Conservation (phyloP, 2,113 vertebrate species). For the Pelusios castaneus region DNA sequence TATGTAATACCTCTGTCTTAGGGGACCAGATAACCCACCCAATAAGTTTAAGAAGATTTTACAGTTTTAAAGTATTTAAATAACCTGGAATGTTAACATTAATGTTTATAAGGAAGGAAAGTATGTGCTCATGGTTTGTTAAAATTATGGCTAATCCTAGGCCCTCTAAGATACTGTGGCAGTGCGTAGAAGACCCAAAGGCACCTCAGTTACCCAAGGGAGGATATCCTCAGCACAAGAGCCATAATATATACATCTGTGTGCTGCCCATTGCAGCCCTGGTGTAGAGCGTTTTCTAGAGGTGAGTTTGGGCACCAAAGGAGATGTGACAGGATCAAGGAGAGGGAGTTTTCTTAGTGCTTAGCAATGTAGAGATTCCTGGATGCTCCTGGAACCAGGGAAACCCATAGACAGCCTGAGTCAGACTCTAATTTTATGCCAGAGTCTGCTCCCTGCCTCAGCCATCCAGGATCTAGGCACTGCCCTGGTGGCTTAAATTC, state of each 20-base stretch:
- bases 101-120: neutral
- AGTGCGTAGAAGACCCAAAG: neutral
- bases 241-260: neutral
- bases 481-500: slow-evolving; percentile 17
- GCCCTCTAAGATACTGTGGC: neutral
- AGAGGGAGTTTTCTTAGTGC: slow-evolving; percentile 1
- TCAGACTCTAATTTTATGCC: neutral
- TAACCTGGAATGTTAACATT: neutral
- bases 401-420: slow-evolving; percentile 11
- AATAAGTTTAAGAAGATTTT: neutral
- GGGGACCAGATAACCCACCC: neutral
- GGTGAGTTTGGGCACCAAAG: neutral
- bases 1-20: neutral
- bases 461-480: slow-evolving; percentile 11
- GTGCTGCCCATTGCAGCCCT: neutral
- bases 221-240: neutral
- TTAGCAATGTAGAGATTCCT: neutral
- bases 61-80: neutral
- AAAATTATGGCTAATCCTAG: neutral
- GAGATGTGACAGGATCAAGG: neutral
- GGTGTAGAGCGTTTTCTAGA: neutral
- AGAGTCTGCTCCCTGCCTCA: neutral
- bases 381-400: neutral
- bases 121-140: neutral
- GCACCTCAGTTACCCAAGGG: neutral